Evolutionary conservation across 2,888 invertebrate genomes (phyloP).

Genomic region (Fragum whitleyi): DNA sequence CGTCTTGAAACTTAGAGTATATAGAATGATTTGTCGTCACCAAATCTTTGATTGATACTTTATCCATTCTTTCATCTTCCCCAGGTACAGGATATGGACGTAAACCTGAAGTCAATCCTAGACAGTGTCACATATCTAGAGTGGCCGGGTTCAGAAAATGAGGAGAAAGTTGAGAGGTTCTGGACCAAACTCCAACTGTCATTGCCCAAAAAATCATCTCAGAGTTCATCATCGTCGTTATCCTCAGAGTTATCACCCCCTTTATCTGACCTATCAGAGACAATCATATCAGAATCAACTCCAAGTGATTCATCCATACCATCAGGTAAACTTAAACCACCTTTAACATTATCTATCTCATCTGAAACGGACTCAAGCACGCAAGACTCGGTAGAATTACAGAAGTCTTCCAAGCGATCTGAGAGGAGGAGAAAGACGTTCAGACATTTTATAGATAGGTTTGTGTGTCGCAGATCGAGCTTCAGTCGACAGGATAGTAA

Average conservation of each 20-base stretch:
- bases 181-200: constrained; percentile 73
- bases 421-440: constrained; percentile 43
- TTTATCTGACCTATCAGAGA: background rate
- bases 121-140: constrained; percentile 74
- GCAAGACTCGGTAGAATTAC: background rate
- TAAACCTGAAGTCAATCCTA: constrained; percentile 70
- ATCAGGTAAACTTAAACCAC: background rate
- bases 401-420: background rate
- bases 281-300: background rate
- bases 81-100: constrained; percentile 60
- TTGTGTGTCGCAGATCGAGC: constrained; percentile 41
- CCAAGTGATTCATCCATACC: background rate
- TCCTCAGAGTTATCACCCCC: constrained; percentile 8
- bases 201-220: constrained; percentile 69
- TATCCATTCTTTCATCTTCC: background rate
- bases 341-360: background rate
- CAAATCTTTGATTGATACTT: too few species aligned
- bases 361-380: background rate
- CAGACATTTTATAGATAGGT: constrained; percentile 60
- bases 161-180: constrained; percentile 65
- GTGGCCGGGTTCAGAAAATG: constrained; percentile 68
- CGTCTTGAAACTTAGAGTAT: too few species aligned
- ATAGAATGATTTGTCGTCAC: too few species aligned
- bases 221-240: constrained; percentile 8
- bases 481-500: constrained; percentile 62